Base-by-base conservation (phyloP, 2,113 vertebrate genomes). In the Mohoua ochrocephala region DNA sequence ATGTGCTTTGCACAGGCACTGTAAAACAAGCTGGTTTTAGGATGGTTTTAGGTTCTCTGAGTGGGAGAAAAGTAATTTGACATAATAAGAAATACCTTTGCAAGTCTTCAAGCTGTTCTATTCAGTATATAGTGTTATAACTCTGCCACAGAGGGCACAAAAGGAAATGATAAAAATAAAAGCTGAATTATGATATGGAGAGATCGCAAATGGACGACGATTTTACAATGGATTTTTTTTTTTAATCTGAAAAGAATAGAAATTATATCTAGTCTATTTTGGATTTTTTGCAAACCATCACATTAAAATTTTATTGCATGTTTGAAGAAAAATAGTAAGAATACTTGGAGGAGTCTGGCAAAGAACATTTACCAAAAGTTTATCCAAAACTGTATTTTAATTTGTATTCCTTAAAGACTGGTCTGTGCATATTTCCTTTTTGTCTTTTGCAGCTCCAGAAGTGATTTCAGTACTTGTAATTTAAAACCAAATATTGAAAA, bases 401-500 rank as follows among this genome's bases (percentile, higher is more conserved):
- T 67, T 63, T 56, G 2, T 41, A 27, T 44, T 71, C 47, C 69
- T 73, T 61, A 49, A 67, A 80, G 56, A 27, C 26, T 37, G 50
- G 12, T 61, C 68, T 63, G 18, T 54, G n/a, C 12, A 9, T 57
- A 28, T 69, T 91, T 87, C 4, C 2, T 73, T 93, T 50, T 65
- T 70, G 13, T 39, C 52, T 90, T 82, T 57, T 91, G 21, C 56
- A 93, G 57, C 42, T 83, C 47, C 31, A 73, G 35, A 52, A 74
- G 20, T 92, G 37, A 79, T 77, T 89, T 93, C 24, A 47, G 37
- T 53, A 64, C 70, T 7, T 81, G 30, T 44, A 41, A 68, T 75
- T 95, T 76, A 39, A 77, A 94, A 69, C 47, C n/a, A 96, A 71
- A 91, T 88, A 75, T 75, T 93, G 59, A 94, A 97, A 95, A 86